Conservation (phyloP, 2,113 vertebrate species). For the Festucalex cinctus region DNA sequence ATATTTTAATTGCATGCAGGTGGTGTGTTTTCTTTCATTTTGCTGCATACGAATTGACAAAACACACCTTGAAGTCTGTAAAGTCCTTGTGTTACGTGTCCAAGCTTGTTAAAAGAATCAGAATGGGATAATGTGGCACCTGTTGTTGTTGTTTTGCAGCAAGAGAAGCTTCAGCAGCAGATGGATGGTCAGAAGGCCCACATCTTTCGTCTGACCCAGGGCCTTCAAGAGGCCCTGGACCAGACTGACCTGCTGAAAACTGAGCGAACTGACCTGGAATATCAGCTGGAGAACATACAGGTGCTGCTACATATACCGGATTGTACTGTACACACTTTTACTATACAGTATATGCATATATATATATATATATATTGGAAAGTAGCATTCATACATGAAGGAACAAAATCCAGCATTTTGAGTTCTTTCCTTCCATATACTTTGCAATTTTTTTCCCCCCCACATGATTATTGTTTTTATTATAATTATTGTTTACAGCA, state of each 20-base stretch:
- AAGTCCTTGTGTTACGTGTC: neutral
- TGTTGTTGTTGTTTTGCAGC: slow-evolving; percentile 68
- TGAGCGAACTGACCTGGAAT: slow-evolving; percentile 93
- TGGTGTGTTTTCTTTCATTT: no score
- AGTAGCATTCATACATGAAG: no score
- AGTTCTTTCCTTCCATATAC: no score
- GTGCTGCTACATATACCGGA: slow-evolving; percentile 63
- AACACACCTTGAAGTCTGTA: neutral
- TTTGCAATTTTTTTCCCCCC: no score
- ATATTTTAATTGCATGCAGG: neutral
- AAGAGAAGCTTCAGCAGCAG: slow-evolving; percentile 97
- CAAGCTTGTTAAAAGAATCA: neutral
- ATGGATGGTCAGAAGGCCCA: slow-evolving; percentile 97
- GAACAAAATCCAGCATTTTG: no score
- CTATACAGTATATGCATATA: neutral
- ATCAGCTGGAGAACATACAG: slow-evolving; percentile 98
- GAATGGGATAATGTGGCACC: neutral
- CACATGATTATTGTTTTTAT: neutral
- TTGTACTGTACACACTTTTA: neutral
- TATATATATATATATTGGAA: no score
- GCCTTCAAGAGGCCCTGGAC: slow-evolving; percentile 95
- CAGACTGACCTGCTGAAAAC: slow-evolving; percentile 95
- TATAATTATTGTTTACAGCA: neutral
- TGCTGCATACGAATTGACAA: neutral
- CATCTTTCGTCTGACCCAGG: slow-evolving; percentile 95